Evolutionary conservation across 2,888 invertebrate species (phyloP).

Genomic region (Cheilosia scutellata): DNA sequence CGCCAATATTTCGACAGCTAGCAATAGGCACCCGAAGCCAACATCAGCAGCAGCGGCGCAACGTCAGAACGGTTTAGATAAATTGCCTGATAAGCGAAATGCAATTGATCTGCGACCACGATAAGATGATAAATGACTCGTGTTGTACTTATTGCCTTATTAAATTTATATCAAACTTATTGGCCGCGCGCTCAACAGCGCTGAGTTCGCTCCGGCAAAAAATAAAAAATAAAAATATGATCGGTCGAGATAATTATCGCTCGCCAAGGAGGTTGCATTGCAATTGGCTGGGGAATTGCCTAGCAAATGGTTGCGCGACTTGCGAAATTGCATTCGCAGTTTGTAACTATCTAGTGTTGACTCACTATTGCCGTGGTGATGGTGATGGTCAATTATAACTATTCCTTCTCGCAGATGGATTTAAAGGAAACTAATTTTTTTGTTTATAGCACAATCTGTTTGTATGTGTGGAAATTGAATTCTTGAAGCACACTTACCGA

Average conservation of each 20-base stretch:
- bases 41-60: not conserved
- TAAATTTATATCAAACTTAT: conserved; percentile 60
- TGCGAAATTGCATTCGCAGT: conserved; percentile 37
- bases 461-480: conserved; percentile 1
- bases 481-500: not conserved
- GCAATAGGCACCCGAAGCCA: not conserved
- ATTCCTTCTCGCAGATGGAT: conserved; percentile 11
- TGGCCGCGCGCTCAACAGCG: conserved; percentile 4
- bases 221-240: conserved; percentile 29
- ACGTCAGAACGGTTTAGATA: conserved; percentile 60
- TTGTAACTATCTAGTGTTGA: conserved; percentile 16
- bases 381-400: conserved; percentile 33
- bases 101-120: conserved; percentile 57
- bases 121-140: conserved; percentile 72
- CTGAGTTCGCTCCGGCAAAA: not conserved
- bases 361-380: conserved; percentile 34
- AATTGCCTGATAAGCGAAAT: conserved; percentile 61
- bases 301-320: conserved; percentile 25
- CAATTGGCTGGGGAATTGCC: conserved; percentile 49
- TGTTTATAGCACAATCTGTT: not conserved
- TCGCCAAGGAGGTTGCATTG: conserved; percentile 50
- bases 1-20: conserved; percentile 40
- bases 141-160: conserved; percentile 66
- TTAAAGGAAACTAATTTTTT: not conserved
- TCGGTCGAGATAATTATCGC: conserved; percentile 71